These are phyloP conservation scores for Andrena marginata DNA, from an alignment of 2,888 invertebrate species.

Conservation along the genomic window DNA sequence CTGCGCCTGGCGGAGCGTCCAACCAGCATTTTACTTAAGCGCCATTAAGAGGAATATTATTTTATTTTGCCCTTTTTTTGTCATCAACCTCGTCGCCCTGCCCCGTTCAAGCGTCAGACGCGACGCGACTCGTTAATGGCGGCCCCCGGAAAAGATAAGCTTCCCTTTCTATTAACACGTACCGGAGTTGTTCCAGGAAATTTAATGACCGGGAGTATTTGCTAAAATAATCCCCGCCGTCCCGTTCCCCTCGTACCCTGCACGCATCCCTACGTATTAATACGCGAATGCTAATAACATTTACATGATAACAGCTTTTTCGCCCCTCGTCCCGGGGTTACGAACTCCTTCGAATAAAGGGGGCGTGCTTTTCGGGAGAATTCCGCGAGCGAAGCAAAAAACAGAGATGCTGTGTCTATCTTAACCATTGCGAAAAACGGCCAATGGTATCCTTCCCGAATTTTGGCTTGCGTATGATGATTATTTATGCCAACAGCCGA, in stretches of 20 bases:
- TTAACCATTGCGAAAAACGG: no score
- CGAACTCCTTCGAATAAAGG: neutral
- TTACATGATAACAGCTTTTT: conserved; percentile 33
- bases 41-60: conserved; percentile 70
- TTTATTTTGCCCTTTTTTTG: conserved; percentile 64
- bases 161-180: conserved; percentile 57
- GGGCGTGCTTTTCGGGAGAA: conserved; percentile 1
- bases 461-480: no score
- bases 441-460: no score
- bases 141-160: conserved; percentile 55
- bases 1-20: conserved; percentile 52
- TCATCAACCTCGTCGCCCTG: conserved; percentile 60
- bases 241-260: neutral
- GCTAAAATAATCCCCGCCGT: conserved; percentile 34
- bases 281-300: conserved; percentile 18
- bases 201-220: conserved; percentile 57
- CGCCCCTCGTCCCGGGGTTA: neutral
- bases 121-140: conserved; percentile 67
- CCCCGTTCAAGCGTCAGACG: conserved; percentile 53
- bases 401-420: no score
- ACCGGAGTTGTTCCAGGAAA: conserved; percentile 43
- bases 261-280: conserved; percentile 24
- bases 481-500: no score
- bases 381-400: conserved; percentile 4
- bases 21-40: conserved; percentile 69